Evolutionary conservation across 2,113 vertebrate species (phyloP).

Genomic region (Podilymbus podiceps): DNA sequence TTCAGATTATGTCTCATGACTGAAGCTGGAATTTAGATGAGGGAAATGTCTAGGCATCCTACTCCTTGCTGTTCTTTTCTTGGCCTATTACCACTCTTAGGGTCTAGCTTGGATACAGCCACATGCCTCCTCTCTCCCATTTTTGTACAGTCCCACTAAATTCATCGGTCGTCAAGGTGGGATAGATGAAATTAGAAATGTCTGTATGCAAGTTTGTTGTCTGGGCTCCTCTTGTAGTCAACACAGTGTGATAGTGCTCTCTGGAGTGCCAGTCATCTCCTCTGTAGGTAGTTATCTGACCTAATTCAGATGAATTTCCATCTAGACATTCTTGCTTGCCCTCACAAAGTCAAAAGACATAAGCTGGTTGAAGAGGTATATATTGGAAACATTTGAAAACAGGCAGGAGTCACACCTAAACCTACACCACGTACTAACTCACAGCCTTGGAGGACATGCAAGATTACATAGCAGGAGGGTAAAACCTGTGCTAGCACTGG

Average conservation of each 20-base stretch:
- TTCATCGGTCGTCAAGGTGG: neutral
- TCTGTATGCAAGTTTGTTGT: neutral
- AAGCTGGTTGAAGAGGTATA: neutral
- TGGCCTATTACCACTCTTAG: neutral
- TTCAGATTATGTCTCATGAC: neutral
- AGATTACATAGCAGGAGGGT: neutral
- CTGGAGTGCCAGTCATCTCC: neutral
- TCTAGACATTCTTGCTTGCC: neutral
- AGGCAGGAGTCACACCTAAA: neutral
- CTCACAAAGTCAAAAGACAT: neutral
- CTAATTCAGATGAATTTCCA: neutral
- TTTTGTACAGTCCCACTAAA: neutral
- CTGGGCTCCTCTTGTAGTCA: neutral
- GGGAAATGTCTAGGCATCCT: neutral
- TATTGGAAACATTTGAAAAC: neutral
- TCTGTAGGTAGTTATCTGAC: neutral
- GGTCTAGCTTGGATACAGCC: neutral
- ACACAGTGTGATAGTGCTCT: neutral
- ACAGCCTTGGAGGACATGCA: rapidly evolving
- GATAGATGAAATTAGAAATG: neutral
- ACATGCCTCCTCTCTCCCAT: neutral
- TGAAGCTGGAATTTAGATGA: neutral
- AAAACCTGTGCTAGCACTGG: neutral
- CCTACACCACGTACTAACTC: neutral
- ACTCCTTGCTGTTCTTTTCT: neutral